Conservation (phyloP, 1,140 invertebrate species). For the Rhagoletis zephyria region DNA sequence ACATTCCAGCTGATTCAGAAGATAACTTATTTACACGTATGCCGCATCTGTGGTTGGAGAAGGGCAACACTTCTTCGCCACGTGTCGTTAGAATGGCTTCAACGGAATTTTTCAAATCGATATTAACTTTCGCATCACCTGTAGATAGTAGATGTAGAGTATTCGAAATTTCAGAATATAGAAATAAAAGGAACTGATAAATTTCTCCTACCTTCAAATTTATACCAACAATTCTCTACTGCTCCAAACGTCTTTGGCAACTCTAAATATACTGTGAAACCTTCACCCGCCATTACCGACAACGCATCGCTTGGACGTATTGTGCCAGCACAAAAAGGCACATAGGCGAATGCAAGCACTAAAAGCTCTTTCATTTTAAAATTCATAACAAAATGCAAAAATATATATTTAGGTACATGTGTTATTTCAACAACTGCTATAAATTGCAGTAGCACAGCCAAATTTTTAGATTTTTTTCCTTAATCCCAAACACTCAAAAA, state of each 20-base stretch:
- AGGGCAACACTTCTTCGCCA: conserved; percentile 54
- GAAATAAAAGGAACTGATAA: neutral
- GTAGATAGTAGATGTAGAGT: neutral
- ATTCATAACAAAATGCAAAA: neutral
- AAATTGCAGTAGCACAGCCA: too few species aligned
- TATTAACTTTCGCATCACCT: conserved; percentile 53
- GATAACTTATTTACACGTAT: conserved; percentile 54
- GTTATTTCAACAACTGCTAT: neutral
- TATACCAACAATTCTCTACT: conserved; percentile 57
- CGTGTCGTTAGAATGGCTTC: conserved; percentile 44
- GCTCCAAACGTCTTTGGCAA: conserved; percentile 56
- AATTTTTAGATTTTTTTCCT: neutral
- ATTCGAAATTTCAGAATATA: neutral
- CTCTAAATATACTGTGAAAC: conserved; percentile 56
- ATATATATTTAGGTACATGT: neutral
- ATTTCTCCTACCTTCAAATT: conserved; percentile 55
- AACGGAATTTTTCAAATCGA: conserved; percentile 53
- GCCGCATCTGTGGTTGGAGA: conserved; percentile 50
- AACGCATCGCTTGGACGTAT: conserved; percentile 52
- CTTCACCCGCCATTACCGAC: conserved; percentile 46
- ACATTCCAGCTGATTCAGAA: conserved; percentile 22
- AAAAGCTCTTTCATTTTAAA: neutral
- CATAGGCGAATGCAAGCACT: neutral
- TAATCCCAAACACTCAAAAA: neutral
- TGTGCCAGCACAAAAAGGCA: neutral